Conservation (phyloP, 2,888 invertebrate genomes). For the Anagyrus pseudococci region DNA sequence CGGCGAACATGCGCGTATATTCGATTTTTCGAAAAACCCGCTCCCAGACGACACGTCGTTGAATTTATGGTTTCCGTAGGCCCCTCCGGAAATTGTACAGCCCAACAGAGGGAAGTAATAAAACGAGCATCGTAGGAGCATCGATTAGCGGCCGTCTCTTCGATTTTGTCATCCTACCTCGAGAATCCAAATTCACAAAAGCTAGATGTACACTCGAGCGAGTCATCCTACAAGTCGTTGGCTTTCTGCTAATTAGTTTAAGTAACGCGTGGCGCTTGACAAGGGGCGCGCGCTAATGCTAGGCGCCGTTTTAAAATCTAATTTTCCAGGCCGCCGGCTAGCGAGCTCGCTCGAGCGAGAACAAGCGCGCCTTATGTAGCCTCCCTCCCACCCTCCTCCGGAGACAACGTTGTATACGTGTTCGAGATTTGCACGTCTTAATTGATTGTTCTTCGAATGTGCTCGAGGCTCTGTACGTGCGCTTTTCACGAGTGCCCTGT, state of each 20-base stretch:
- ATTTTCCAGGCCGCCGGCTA: constrained; percentile 8
- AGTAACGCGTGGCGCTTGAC: constrained; percentile 20
- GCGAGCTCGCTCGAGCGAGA: constrained; percentile 13
- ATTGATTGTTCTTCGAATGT: too few relatives aligned
- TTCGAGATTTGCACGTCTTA: too few relatives aligned
- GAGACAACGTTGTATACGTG: too few relatives aligned
- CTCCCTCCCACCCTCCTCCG: too few relatives aligned
- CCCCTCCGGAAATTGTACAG: constrained; percentile 36
- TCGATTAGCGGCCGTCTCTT: too few relatives aligned
- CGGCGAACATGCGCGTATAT: background rate
- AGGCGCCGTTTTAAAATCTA: constrained; percentile 14
- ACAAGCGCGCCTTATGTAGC: too few relatives aligned
- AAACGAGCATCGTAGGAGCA: too few relatives aligned
- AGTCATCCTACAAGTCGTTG: constrained; percentile 10
- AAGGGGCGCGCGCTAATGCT: constrained; percentile 9
- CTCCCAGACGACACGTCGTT: background rate
- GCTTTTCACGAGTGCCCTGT: too few relatives aligned
- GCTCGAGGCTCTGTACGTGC: too few relatives aligned
- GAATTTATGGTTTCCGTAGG: constrained; percentile 26
- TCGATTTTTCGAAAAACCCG: background rate
- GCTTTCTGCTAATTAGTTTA: constrained; percentile 27
- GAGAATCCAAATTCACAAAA: background rate
- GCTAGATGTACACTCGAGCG: constrained; percentile 18
- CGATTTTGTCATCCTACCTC: too few relatives aligned
- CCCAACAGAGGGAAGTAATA: too few relatives aligned